Evolutionary conservation across 2,113 vertebrate genomes (phyloP).

Genomic region (Ploceus nigricollis): DNA sequence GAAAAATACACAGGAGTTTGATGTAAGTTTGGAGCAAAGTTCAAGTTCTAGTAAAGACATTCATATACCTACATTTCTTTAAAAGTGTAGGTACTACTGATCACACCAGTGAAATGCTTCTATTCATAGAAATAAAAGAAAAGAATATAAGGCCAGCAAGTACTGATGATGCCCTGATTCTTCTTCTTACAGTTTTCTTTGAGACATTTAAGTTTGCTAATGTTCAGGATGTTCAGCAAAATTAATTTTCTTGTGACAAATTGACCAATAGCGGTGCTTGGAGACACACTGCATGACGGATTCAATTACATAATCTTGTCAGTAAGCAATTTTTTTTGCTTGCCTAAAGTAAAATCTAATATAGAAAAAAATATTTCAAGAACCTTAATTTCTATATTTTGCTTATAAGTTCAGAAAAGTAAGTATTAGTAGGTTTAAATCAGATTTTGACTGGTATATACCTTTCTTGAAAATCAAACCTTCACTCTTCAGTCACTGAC

Average conservation of each 20-base stretch:
- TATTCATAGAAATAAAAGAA: neutral
- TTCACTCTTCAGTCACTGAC: neutral
- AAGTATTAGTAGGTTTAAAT: neutral
- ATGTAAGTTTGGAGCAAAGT: neutral
- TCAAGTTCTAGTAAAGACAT: neutral
- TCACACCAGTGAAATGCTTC: neutral
- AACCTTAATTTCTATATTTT: neutral
- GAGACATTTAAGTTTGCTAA: neutral
- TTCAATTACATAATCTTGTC: neutral
- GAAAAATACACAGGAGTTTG: neutral
- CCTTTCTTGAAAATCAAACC: neutral
- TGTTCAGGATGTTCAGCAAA: neutral
- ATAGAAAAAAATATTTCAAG: neutral
- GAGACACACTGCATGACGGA: fast-evolving
- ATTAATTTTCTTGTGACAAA: neutral
- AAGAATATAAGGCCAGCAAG: neutral
- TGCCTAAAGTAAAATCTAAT: neutral
- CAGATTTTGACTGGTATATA: neutral
- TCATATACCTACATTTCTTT: neutral
- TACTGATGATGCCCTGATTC: neutral
- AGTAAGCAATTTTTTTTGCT: neutral
- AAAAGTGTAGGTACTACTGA: neutral
- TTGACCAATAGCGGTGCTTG: fast-evolving
- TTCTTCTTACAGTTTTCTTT: neutral
- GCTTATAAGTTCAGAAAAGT: neutral